These are phyloP conservation scores for Dascyllus trimaculatus DNA, from an alignment of 2,113 vertebrate genomes.

Conservation along the genomic window DNA sequence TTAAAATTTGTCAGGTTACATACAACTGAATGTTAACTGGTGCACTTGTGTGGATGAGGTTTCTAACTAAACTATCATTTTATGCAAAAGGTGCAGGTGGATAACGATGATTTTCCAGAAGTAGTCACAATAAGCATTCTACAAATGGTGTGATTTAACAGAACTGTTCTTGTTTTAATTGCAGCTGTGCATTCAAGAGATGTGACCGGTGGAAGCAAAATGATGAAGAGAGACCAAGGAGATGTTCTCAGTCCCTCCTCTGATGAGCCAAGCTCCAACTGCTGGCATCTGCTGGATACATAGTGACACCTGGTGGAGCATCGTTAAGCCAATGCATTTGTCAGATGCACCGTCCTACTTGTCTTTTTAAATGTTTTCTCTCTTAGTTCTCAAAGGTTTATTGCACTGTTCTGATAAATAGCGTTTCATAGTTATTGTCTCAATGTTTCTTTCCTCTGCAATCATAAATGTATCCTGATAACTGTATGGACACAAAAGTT, in stretches of 20 bases:
- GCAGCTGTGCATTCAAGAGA: slow-evolving; percentile 61
- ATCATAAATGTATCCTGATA: too few species aligned
- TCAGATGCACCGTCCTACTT: neutral
- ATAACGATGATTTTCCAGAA: too few species aligned
- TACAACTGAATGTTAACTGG: too few species aligned
- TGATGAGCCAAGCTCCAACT: slow-evolving; percentile 73
- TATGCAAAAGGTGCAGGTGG: too few species aligned
- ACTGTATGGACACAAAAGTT: too few species aligned
- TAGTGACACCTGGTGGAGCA: slow-evolving; percentile 70
- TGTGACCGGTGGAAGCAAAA: slow-evolving; percentile 72
- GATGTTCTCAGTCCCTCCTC: slow-evolving; percentile 78
- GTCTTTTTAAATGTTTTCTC: neutral
- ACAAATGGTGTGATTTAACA: neutral
- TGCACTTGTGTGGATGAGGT: too few species aligned
- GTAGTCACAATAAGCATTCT: too few species aligned
- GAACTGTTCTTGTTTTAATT: neutral
- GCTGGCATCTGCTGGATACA: slow-evolving; percentile 51
- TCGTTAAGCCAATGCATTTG: neutral
- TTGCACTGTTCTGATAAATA: slow-evolving; percentile 37
- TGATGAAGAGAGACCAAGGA: slow-evolving; percentile 83
- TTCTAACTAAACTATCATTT: too few species aligned
- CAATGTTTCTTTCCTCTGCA: neutral
- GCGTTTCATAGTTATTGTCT: neutral
- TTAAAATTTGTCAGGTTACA: too few species aligned
- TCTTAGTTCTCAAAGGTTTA: neutral